Base-by-base conservation (phyloP, 2,888 invertebrate species). In the Loripinus fragilis region DNA sequence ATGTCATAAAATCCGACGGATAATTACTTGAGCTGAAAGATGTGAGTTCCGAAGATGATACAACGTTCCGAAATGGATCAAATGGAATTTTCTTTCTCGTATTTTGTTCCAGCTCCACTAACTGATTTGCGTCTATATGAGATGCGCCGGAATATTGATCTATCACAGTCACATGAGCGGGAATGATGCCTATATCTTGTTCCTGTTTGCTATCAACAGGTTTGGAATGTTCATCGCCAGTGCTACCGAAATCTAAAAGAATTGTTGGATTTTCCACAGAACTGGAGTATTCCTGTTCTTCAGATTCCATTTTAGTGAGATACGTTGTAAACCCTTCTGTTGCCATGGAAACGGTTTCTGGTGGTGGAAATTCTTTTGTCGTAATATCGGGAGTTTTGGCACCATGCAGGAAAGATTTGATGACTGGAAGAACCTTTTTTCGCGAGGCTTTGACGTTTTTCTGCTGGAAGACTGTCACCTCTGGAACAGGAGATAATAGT, bases 351-450 rank as follows among this genome's bases (percentile, higher is more conserved):
- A 75, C 72, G 10, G 83, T 74, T 28, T 76, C 71, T 55, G 75
- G 65, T 0, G 81, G 65, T 0, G 75, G 70, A 68, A 84, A 81
- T 25, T 84, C 84, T 64, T 81, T 81, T 38, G 77, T 81, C 0
- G 75, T 65, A 7, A 71, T 64, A 60, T 79, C 78, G 1, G 78
- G 78, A 23, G 84, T 81, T 5, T 60, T 30, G n/a, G 77, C 84
- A 17, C 84, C 84, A 65, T 75, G 66, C 8, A 91, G 76, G 76
- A 88, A 89, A 8, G 82, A 79, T 66, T 86, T 87, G 33, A 93
- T 71, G 10, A 92, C 76, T 0, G 93, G 93, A 60, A 93, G 81
- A 52, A 94, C 89, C 74, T 88, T 85, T 86, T 93, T 93, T 23
- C 93, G 76, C 0, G 92, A 92, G 1, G 92, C 91, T 50, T 85